Evolutionary conservation across 1,140 invertebrate species (phyloP).

Genomic region (Bombus affinis): DNA sequence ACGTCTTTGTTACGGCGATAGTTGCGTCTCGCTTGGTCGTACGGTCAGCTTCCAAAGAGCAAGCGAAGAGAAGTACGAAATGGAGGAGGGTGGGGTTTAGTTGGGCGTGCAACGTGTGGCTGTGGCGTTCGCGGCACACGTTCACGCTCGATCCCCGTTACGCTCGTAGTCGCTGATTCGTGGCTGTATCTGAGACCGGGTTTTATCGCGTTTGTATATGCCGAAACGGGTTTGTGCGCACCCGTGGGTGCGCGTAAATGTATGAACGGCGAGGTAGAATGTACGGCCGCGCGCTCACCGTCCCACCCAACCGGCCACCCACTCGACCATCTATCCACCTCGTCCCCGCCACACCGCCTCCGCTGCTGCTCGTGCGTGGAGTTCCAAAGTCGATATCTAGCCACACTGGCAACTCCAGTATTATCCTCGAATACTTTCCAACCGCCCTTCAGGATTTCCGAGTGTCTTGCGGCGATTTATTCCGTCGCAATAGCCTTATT

Average conservation of each 20-base stretch:
- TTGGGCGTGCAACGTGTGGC: conserved; percentile 55
- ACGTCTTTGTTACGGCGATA: background rate
- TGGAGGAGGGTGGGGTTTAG: conserved; percentile 47
- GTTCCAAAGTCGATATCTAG: conserved; percentile 73
- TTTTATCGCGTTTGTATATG: conserved; percentile 18
- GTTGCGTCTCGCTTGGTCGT: background rate
- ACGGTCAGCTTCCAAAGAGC: conserved; percentile 17
- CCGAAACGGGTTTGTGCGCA: conserved; percentile 39
- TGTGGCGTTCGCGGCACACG: conserved; percentile 9
- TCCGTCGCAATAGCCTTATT: background rate
- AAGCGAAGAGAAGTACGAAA: background rate
- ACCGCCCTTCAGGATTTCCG: conserved; percentile 34
- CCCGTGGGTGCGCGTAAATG: conserved; percentile 32
- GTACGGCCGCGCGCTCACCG: conserved; percentile 19
- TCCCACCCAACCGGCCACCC: background rate
- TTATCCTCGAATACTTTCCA: conserved; percentile 62
- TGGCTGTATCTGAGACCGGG: conserved; percentile 2
- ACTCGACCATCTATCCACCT: background rate
- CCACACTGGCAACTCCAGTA: conserved; percentile 49
- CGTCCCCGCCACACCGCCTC: conserved; percentile 18
- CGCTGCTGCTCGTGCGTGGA: conserved; percentile 67
- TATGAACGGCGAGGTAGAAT: conserved; percentile 60
- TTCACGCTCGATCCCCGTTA: conserved; percentile 7
- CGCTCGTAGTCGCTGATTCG: background rate
- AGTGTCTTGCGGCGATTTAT: conserved; percentile 5